A percentile compares a stretch with the other conserved stretches of the same genome.
These are phyloP conservation scores for Mylabris phalerata DNA, from an alignment of 1,140 invertebrate species.

Conservation along the genomic window DNA sequence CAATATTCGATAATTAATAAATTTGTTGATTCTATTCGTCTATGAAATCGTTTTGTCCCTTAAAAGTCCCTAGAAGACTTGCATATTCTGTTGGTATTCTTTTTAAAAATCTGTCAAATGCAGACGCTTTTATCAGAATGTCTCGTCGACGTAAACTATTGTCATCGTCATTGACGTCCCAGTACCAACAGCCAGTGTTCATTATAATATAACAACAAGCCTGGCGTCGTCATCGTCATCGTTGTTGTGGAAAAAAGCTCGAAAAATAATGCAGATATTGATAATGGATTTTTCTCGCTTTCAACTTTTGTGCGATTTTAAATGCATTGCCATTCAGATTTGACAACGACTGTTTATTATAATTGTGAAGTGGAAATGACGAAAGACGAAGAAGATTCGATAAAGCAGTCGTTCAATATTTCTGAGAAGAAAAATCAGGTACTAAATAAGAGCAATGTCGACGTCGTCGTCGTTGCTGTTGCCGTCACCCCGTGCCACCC, in stretches of 20 bases:
- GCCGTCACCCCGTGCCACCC: slow-evolving; percentile 1
- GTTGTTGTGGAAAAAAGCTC: slow-evolving; percentile 20
- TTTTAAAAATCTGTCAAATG: slow-evolving; percentile 39
- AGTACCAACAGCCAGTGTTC: slow-evolving; percentile 23
- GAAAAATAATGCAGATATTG: slow-evolving; percentile 40
- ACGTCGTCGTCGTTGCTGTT: too few relatives aligned
- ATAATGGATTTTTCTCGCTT: slow-evolving; percentile 36
- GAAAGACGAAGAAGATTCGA: too few relatives aligned
- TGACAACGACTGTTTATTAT: slow-evolving; percentile 24
- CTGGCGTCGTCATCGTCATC: slow-evolving; percentile 23
- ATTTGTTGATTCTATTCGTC: too few relatives aligned
- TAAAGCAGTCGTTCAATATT: too few relatives aligned
- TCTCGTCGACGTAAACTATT: slow-evolving; percentile 31
- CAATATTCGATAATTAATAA: too few relatives aligned
- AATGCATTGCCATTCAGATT: slow-evolving; percentile 30
- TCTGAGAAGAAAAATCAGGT: too few relatives aligned
- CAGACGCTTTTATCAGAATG: slow-evolving; percentile 32
- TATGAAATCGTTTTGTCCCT: too few relatives aligned
- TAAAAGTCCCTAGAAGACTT: background rate
- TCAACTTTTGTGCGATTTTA: slow-evolving; percentile 28
- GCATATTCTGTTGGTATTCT: slow-evolving; percentile 20
- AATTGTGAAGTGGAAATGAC: slow-evolving; percentile 11
- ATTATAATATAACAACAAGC: slow-evolving; percentile 30
- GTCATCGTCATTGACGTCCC: slow-evolving; percentile 24
- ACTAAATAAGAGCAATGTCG: too few relatives aligned